These are phyloP conservation scores for Petroica traversi DNA, from an alignment of 2,113 vertebrate genomes.

Conservation along the genomic window DNA sequence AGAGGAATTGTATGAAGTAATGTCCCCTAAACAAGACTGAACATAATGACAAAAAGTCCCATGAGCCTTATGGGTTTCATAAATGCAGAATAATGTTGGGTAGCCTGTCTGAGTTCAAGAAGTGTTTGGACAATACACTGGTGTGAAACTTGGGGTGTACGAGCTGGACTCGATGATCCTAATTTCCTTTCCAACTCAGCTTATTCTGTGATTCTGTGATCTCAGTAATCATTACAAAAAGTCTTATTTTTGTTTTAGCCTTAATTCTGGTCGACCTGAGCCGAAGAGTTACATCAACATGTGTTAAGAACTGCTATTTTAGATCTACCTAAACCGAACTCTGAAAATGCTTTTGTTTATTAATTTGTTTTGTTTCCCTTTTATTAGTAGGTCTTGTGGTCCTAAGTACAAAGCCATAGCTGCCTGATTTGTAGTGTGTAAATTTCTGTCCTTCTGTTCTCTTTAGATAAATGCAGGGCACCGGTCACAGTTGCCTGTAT, in stretches of 20 bases:
- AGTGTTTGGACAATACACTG: background rate
- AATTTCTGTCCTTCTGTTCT: conserved; percentile 14
- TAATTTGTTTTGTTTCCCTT: background rate
- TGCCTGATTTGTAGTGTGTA: background rate
- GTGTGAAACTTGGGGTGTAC: background rate
- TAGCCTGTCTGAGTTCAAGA: background rate
- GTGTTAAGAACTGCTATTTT: background rate
- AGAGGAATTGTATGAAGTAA: background rate
- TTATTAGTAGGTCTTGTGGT: background rate
- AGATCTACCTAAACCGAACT: background rate
- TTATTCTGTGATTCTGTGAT: background rate
- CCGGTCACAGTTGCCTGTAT: background rate
- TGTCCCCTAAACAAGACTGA: background rate
- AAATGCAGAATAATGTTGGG: background rate
- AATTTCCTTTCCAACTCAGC: background rate
- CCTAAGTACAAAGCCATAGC: background rate
- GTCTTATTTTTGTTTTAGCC: background rate
- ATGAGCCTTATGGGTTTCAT: background rate
- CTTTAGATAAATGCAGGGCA: conserved; percentile 42
- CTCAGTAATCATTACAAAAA: background rate
- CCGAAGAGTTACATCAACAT: background rate
- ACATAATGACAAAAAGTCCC: background rate
- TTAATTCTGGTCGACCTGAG: background rate
- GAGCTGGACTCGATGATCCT: background rate
- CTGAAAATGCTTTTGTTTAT: background rate